Evolutionary conservation across 2,888 invertebrate species (phyloP).

Genomic region (Pammene fasciana): DNA sequence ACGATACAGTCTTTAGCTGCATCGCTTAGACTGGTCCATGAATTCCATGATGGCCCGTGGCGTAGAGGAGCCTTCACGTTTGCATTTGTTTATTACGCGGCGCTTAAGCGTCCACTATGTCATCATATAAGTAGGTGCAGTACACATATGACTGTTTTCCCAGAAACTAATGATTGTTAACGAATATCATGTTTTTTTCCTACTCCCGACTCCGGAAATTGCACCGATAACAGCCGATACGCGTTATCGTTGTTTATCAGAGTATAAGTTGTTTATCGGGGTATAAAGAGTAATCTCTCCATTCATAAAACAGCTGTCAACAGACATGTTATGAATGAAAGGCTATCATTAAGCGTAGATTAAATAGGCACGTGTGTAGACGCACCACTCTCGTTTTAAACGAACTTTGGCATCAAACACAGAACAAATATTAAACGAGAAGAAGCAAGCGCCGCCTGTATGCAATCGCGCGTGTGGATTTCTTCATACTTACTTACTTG

Average conservation of each 20-base stretch:
- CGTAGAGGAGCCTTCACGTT: too few relatives aligned
- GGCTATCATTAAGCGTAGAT: slow-evolving; percentile 3
- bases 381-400: background rate
- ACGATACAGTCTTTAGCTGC: too few relatives aligned
- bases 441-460: too few relatives aligned
- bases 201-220: slow-evolving; percentile 27
- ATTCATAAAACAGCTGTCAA: slow-evolving; percentile 34
- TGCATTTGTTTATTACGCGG: too few relatives aligned
- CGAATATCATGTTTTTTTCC: slow-evolving; percentile 4
- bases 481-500: too few relatives aligned
- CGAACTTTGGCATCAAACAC: background rate
- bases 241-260: slow-evolving; percentile 27
- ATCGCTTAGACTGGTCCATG: too few relatives aligned
- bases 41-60: too few relatives aligned
- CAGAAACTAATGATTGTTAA: background rate
- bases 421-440: too few relatives aligned
- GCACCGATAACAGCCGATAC: slow-evolving; percentile 26
- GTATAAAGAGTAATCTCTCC: slow-evolving; percentile 32
- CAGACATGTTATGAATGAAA: slow-evolving; percentile 31
- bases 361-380: background rate
- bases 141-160: too few relatives aligned
- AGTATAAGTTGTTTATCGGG: background rate
- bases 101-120: too few relatives aligned
- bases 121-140: too few relatives aligned
- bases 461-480: too few relatives aligned